Evolutionary conservation across 2,888 invertebrate species (phyloP).

Genomic region (Phania funesta): DNA sequence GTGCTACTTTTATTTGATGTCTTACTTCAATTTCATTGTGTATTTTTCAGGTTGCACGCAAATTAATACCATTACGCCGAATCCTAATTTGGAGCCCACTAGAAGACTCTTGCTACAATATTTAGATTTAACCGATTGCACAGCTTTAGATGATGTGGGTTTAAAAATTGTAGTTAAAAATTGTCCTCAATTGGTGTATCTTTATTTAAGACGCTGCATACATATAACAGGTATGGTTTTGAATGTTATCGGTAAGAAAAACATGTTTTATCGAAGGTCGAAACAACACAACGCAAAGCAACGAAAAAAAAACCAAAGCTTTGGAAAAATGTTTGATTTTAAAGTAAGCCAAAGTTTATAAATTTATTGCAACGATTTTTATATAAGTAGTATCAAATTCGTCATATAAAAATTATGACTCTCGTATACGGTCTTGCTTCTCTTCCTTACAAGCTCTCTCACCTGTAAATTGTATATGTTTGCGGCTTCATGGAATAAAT

Average conservation of each 20-base stretch:
- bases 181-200: constrained; percentile 91
- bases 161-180: constrained; percentile 91
- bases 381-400: too few species aligned
- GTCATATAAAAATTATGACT: too few species aligned
- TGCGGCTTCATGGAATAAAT: too few species aligned
- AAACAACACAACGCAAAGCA: too few species aligned
- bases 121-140: constrained; percentile 94
- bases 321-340: too few species aligned
- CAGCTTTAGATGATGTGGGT: constrained; percentile 90
- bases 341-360: too few species aligned
- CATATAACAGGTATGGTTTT: constrained; percentile 88
- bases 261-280: too few species aligned
- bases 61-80: constrained; percentile 88
- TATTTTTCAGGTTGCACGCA: constrained; percentile 84
- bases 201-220: constrained; percentile 93
- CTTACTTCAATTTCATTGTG: background rate
- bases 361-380: too few species aligned
- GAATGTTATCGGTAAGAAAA: background rate
- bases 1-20: background rate
- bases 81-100: constrained; percentile 84
- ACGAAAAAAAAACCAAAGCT: too few species aligned
- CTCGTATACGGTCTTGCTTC: too few species aligned
- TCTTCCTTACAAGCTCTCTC: too few species aligned
- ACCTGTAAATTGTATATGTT: too few species aligned
- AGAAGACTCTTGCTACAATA: constrained; percentile 89